Evolutionary conservation across 1,140 invertebrate genomes (phyloP).

Genomic region (Trialeurodes vaporariorum): DNA sequence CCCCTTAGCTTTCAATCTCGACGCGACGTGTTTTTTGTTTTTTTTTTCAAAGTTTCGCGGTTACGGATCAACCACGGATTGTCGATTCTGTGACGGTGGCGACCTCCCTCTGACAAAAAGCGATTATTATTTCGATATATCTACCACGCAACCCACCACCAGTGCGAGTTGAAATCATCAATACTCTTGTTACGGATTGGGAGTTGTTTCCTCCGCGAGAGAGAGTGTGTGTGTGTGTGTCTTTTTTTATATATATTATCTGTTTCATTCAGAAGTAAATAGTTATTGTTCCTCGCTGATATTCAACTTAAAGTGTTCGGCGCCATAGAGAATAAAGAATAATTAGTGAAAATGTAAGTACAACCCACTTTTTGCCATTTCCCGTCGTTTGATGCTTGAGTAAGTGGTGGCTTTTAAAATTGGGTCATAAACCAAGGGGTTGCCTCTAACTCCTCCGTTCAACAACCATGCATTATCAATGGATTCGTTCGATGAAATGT

Average conservation of each 20-base stretch:
- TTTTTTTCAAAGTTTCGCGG: too few species aligned
- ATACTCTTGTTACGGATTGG: neutral
- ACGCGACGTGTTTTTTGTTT: too few species aligned
- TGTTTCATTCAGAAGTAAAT: neutral
- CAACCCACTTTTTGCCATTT: too few species aligned
- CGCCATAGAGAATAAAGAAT: too few species aligned
- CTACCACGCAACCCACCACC: neutral
- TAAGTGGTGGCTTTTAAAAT: neutral
- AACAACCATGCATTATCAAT: neutral
- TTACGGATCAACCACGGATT: too few species aligned
- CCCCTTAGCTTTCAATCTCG: too few species aligned
- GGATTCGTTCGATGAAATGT: neutral
- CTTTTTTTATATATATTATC: too few species aligned
- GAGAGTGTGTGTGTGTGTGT: too few species aligned
- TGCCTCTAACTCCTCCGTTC: neutral
- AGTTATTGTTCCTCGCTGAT: neutral
- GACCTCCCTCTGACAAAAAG: neutral
- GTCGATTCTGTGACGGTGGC: neutral
- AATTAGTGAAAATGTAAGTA: slow-evolving; percentile 1
- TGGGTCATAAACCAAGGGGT: neutral
- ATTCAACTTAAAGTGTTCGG: too few species aligned
- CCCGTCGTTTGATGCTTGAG: too few species aligned
- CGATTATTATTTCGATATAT: neutral
- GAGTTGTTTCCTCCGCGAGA: too few species aligned
- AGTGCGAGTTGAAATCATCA: neutral